These are phyloP conservation scores for Operophtera brumata DNA, from an alignment of 2,888 invertebrate genomes.

Conservation along the genomic window DNA sequence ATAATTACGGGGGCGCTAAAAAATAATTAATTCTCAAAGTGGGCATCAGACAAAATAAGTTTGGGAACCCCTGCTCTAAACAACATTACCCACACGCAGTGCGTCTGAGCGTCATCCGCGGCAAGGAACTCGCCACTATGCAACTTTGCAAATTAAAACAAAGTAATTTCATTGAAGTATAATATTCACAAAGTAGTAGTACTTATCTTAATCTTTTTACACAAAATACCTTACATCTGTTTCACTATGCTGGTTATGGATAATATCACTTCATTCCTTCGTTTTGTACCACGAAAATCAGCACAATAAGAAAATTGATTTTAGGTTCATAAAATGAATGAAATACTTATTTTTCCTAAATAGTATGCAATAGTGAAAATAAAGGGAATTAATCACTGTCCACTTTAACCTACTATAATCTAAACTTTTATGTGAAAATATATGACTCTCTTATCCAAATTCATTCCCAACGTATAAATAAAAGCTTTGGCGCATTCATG, in stretches of 20 bases:
- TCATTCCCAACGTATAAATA: constrained; percentile 1
- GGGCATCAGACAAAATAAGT: no score
- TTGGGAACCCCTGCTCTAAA: no score
- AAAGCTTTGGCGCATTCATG: neutral
- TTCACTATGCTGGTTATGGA: constrained; percentile 5
- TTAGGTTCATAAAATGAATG: neutral
- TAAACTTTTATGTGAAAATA: constrained; percentile 17
- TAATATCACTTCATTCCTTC: constrained; percentile 19
- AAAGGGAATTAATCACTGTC: constrained; percentile 5
- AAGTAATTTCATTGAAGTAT: constrained; percentile 32
- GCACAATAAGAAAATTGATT: neutral
- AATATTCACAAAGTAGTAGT: constrained; percentile 45
- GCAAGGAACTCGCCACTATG: no score
- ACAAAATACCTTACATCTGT: constrained; percentile 35
- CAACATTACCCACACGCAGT: no score
- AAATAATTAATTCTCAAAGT: no score
- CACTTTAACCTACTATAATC: constrained; percentile 19
- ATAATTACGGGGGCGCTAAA: no score
- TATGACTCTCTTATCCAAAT: constrained; percentile 6
- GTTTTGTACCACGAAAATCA: constrained; percentile 8
- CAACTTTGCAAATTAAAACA: constrained; percentile 2
- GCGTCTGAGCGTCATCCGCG: no score
- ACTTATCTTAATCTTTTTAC: constrained; percentile 45
- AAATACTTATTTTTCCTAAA: no score
- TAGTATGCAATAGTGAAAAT: neutral